Evolutionary conservation across 2,113 vertebrate genomes (phyloP).

Genomic region (Dipodomys ordii): DNA sequence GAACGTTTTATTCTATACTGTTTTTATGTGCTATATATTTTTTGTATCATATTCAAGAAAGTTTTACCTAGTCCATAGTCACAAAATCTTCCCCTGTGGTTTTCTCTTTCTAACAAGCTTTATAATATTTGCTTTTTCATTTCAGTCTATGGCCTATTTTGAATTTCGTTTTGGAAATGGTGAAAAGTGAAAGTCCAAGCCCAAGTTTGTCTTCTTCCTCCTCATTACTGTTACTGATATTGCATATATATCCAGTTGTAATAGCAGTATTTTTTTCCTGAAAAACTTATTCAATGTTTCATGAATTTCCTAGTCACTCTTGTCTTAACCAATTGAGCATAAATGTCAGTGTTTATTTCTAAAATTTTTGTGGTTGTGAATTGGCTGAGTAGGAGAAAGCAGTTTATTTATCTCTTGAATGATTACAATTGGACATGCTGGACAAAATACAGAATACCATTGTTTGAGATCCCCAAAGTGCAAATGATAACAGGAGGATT

Average conservation of each 20-base stretch:
- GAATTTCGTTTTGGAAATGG: not conserved
- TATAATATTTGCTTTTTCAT: not conserved
- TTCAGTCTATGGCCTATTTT: constrained; percentile 16
- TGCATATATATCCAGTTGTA: not conserved
- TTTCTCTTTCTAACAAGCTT: not conserved
- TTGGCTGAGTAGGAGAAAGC: constrained; percentile 8
- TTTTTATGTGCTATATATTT: not conserved
- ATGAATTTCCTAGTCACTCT: not conserved
- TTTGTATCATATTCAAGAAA: not conserved
- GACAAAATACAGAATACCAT: not conserved
- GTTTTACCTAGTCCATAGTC: not conserved
- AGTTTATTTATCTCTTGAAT: not conserved
- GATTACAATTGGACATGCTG: constrained; percentile 50
- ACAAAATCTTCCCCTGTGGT: not conserved
- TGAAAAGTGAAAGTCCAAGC: not conserved
- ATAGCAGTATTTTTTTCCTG: not conserved
- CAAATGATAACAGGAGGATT: constrained; percentile 23
- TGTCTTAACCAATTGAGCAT: not conserved
- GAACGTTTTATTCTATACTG: not conserved
- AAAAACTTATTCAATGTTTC: not conserved
- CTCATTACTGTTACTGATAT: not conserved
- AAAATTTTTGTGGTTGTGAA: constrained; percentile 11
- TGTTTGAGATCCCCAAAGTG: constrained; percentile 23
- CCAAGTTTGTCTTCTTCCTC: not conserved
- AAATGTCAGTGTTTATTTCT: constrained; percentile 46